Conservation (phyloP, 2,888 invertebrate species). For the Melanargia galathea region DNA sequence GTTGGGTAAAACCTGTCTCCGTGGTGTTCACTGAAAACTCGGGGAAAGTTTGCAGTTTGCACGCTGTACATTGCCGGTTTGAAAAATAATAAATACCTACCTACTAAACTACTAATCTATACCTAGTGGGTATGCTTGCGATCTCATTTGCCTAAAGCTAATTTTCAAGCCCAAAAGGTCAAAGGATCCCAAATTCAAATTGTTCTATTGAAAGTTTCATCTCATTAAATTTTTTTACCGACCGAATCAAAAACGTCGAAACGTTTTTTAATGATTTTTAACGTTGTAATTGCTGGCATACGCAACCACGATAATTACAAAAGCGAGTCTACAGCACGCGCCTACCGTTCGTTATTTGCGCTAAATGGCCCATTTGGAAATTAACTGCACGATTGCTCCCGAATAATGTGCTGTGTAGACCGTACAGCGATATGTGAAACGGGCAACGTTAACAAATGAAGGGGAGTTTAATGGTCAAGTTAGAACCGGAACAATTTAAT, state of each 20-base stretch:
- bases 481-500: constrained; percentile 5
- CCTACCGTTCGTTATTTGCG: constrained; percentile 66
- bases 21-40: too few relatives aligned
- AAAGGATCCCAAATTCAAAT: too few relatives aligned
- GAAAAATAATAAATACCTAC: too few relatives aligned
- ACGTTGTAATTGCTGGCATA: constrained; percentile 52
- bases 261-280: constrained; percentile 46
- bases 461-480: constrained; percentile 37
- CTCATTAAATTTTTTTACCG: too few relatives aligned
- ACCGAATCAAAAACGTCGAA: constrained; percentile 40
- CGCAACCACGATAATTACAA: constrained; percentile 57
- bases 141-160: too few relatives aligned
- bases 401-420: constrained; percentile 64
- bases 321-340: constrained; percentile 53
- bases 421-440: constrained; percentile 48
- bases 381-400: constrained; percentile 76
- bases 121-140: too few relatives aligned
- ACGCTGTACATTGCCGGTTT: too few relatives aligned
- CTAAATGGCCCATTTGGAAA: constrained; percentile 76
- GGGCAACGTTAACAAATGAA: constrained; percentile 53
- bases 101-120: too few relatives aligned
- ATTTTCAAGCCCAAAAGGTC: too few relatives aligned
- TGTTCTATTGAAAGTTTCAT: too few relatives aligned
- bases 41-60: too few relatives aligned
- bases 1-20: too few relatives aligned